Percentiles rank a stretch among this genome's conserved stretches.
These are phyloP conservation scores for Osedax frankpressi DNA, from an alignment of 2,888 invertebrate species.

Conservation along the genomic window DNA sequence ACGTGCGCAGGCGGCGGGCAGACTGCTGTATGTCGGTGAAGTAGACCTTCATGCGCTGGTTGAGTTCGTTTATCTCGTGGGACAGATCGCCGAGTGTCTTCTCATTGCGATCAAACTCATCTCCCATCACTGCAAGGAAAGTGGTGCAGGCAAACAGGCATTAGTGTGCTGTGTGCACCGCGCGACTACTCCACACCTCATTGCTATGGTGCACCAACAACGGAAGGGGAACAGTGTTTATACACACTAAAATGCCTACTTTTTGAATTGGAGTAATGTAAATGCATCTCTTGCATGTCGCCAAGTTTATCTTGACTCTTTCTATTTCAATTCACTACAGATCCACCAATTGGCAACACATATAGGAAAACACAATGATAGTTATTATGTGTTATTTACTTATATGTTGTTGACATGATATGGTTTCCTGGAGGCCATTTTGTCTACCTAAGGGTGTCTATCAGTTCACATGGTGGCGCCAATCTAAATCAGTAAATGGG, in stretches of 20 bases:
- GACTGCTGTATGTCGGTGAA: constrained; percentile 11
- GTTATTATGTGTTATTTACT: background rate
- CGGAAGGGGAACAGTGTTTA: background rate
- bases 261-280: background rate
- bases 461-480: background rate
- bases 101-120: constrained; percentile 58
- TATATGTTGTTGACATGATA: background rate
- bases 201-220: background rate
- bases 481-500: background rate
- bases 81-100: constrained; percentile 54
- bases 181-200: background rate
- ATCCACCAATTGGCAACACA: background rate
- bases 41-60: constrained; percentile 52
- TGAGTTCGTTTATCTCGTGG: constrained; percentile 54
- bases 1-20: constrained; percentile 5
- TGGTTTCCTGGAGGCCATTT: constrained; percentile 2
- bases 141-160: background rate
- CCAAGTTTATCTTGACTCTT: background rate
- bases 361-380: background rate
- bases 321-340: background rate
- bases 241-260: background rate
- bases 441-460: background rate
- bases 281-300: background rate
- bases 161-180: constrained; percentile 8
- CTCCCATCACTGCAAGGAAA: constrained; percentile 53